These are phyloP conservation scores for Microctenopoma stevenorrisi DNA, from an alignment of 2,797 vertebrate species.

Conservation along the genomic window DNA sequence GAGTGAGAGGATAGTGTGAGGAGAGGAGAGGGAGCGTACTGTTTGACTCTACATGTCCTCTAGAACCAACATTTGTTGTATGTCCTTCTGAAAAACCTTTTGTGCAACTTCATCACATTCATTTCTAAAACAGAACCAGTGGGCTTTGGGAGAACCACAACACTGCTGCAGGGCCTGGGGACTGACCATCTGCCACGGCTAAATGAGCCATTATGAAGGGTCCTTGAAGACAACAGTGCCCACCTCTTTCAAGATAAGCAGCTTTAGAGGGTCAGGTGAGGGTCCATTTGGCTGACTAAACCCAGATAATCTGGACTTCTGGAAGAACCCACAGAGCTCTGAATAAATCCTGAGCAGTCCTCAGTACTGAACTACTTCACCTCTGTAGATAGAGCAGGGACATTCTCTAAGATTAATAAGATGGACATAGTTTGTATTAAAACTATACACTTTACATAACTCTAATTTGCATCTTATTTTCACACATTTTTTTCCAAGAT, in stretches of 20 bases:
- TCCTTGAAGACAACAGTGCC: slow-evolving; percentile 27
- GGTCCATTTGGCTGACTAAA: slow-evolving; percentile 51
- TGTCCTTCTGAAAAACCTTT: not conserved
- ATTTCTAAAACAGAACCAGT: slow-evolving; percentile 26
- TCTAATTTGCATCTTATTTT: not conserved
- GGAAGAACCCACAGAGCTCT: slow-evolving; percentile 49
- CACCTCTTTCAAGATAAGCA: slow-evolving; percentile 57
- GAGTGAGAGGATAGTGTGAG: slow-evolving; percentile 49
- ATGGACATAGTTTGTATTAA: too few species aligned
- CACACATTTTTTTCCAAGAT: not conserved
- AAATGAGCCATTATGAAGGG: slow-evolving; percentile 62
- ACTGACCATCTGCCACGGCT: slow-evolving; percentile 45
- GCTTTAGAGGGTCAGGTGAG: slow-evolving; percentile 74
- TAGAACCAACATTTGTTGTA: slow-evolving; percentile 37
- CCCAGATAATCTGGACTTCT: slow-evolving; percentile 69
- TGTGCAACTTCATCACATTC: not conserved
- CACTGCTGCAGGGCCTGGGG: slow-evolving; percentile 35
- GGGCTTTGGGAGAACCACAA: slow-evolving; percentile 34
- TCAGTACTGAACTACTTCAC: slow-evolving; percentile 23
- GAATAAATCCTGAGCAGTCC: slow-evolving; percentile 39
- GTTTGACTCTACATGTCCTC: slow-evolving; percentile 53
- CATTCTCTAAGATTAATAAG: not conserved
- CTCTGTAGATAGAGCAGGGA: slow-evolving; percentile 12
- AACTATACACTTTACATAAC: not conserved
- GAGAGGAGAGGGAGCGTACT: slow-evolving; percentile 32